Conservation (phyloP, 2,113 vertebrate species). For the Charadrius vociferus region DNA sequence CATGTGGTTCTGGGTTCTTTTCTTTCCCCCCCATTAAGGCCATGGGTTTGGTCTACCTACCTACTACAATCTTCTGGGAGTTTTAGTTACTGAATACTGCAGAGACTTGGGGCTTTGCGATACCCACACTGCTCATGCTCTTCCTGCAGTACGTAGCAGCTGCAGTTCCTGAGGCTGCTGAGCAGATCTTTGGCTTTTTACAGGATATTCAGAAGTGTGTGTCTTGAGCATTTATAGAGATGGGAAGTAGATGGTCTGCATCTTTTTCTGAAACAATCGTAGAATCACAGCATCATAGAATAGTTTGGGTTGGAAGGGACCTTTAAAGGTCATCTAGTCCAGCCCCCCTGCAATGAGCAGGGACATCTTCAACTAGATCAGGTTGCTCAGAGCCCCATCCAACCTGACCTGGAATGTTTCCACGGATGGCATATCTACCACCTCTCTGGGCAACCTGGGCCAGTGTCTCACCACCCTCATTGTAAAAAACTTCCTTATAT, state of each 20-base stretch:
- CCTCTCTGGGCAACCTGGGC: not conserved
- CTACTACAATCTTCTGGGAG: fast-evolving
- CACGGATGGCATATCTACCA: not conserved
- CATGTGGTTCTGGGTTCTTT: not conserved
- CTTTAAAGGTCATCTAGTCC: not conserved
- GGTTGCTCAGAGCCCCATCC: not conserved
- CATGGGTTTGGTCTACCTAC: not conserved
- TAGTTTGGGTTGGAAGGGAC: too few species aligned
- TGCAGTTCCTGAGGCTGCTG: not conserved
- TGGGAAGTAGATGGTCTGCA: not conserved
- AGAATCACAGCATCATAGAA: too few species aligned
- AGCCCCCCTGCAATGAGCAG: not conserved
- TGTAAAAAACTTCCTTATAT: not conserved
- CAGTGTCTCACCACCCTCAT: not conserved
- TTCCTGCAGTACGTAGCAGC: not conserved
- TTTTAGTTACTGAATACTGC: not conserved
- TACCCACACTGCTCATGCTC: fast-evolving
- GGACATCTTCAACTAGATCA: not conserved
- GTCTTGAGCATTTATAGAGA: not conserved
- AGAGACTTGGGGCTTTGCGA: not conserved
- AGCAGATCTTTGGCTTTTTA: not conserved
- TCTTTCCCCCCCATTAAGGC: not conserved
- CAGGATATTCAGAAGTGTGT: not conserved
- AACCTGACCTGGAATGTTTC: not conserved
- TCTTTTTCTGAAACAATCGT: not conserved